phyloP scores from a whole-genome alignment of 2,888 invertebrate genomes.

The Disparrhopalites patrizii region DNA sequence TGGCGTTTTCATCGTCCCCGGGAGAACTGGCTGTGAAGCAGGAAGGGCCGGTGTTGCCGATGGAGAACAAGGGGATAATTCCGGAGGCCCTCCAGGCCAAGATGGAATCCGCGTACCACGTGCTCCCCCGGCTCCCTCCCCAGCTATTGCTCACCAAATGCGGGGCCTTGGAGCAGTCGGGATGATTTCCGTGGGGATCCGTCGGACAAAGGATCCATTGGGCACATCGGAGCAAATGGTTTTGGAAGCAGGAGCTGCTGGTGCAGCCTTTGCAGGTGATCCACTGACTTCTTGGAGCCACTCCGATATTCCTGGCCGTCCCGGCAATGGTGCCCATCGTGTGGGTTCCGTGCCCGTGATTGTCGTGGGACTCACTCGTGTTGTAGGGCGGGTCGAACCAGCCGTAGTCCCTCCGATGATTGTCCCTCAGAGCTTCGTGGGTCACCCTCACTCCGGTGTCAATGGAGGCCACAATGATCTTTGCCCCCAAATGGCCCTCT shows the following conservation, averaged over 20 bases:
- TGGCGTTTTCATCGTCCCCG: conserved; percentile 11
- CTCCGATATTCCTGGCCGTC: conserved; percentile 10
- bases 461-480: conserved; percentile 22
- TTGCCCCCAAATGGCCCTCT: neutral
- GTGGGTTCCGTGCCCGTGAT: conserved; percentile 24
- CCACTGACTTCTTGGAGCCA: conserved; percentile 19
- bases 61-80: conserved; percentile 13
- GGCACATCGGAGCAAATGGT: conserved; percentile 6
- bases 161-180: conserved; percentile 19
- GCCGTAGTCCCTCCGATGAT: conserved; percentile 12
- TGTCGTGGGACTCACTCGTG: conserved; percentile 17
- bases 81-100: neutral
- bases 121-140: neutral
- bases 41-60: conserved; percentile 10
- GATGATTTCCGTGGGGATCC: neutral
- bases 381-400: conserved; percentile 25
- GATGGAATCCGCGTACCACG: neutral
- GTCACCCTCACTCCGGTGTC: conserved; percentile 33
- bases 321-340: conserved; percentile 8
- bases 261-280: conserved; percentile 20
- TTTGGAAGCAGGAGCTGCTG: conserved; percentile 2
- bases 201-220: conserved; percentile 21
- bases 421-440: conserved; percentile 22
- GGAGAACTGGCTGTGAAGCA: neutral
- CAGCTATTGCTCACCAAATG: conserved; percentile 24